Percentiles rank a stretch among this genome's conserved stretches.
Evolutionary conservation across 2,113 vertebrate species (phyloP).

Genomic region (Arvicanthis niloticus): DNA sequence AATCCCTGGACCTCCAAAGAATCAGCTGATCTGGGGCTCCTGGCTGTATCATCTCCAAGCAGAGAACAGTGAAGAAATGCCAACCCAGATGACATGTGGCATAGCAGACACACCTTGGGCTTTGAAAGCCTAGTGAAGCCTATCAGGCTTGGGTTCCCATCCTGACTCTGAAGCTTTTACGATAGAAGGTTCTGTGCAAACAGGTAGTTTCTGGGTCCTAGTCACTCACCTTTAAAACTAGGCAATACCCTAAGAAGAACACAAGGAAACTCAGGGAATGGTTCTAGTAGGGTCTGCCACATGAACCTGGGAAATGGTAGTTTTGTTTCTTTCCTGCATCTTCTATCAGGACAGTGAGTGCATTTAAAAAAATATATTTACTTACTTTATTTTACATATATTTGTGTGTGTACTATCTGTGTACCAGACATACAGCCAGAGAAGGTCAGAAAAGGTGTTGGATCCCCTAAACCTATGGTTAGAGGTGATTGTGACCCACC

Average conservation of each 20-base stretch:
- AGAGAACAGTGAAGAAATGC: background rate
- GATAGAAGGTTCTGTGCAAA: background rate
- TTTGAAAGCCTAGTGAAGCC: background rate
- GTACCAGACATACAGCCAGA: background rate
- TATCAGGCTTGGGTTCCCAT: background rate
- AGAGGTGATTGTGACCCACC: background rate
- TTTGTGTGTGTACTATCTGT: background rate
- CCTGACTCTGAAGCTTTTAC: background rate
- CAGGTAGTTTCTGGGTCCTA: background rate
- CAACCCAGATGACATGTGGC: background rate
- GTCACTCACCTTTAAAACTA: background rate
- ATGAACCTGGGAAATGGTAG: background rate
- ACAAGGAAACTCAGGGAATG: background rate
- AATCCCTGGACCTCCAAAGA: background rate
- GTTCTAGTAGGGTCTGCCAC: background rate
- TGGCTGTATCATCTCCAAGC: background rate
- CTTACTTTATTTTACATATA: background rate
- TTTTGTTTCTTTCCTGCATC: background rate
- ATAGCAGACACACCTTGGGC: background rate
- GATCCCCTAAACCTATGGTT: background rate
- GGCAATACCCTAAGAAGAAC: background rate
- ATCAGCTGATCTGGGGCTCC: background rate
- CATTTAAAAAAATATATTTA: background rate
- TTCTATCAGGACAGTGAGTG: background rate
- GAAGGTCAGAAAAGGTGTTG: background rate